phyloP scores from a whole-genome alignment of 2,113 vertebrate genomes.

The Galbula dea region DNA sequence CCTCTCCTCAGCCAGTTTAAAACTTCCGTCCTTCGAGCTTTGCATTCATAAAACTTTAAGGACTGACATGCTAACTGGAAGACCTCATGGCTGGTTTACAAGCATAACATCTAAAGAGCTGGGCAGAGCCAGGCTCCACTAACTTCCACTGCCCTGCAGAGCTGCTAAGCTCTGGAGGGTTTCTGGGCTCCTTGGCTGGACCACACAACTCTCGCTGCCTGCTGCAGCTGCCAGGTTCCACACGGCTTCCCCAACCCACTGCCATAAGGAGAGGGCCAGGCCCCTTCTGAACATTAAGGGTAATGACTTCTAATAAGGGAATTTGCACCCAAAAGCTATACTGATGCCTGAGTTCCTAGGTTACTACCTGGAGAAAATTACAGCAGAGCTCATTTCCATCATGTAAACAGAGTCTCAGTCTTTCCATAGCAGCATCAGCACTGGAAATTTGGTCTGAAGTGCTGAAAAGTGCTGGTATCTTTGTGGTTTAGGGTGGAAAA shows the following conservation, averaged over 20 bases:
- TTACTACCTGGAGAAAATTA: background rate
- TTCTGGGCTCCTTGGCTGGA: background rate
- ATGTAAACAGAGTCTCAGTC: background rate
- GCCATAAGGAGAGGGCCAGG: accelerated
- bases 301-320: background rate
- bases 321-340: background rate
- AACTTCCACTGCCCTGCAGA: background rate
- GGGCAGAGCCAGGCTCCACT: background rate
- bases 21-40: background rate
- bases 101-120: background rate
- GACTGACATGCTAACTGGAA: background rate
- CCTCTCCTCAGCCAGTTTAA: background rate
- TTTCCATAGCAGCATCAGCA: background rate
- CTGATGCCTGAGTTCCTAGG: background rate
- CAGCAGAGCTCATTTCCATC: background rate
- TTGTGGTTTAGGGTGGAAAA: background rate
- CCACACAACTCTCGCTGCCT: background rate
- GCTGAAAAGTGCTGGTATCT: conserved; percentile 6
- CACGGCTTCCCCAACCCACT: background rate
- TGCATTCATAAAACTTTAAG: background rate
- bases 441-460: background rate
- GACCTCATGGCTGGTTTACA: background rate
- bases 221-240: accelerated
- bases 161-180: background rate
- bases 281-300: background rate